Percentiles rank a stretch among this genome's conserved stretches.
Conservation (phyloP, 2,113 vertebrate species). For the Planiliza haematocheilus region DNA sequence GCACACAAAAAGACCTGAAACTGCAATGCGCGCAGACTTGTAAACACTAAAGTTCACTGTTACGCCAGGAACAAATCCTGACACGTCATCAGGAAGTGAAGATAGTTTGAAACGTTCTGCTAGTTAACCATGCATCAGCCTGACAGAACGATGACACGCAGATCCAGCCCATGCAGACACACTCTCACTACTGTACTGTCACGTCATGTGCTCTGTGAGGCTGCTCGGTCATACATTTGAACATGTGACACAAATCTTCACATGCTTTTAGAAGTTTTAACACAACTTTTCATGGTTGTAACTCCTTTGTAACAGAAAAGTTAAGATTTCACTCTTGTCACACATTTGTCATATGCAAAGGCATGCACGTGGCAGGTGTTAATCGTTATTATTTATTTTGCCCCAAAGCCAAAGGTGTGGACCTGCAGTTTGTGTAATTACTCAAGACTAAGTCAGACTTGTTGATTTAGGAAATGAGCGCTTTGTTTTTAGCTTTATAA, state of each 20-base stretch:
- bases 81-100: conserved; percentile 15
- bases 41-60: not conserved
- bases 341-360: no score
- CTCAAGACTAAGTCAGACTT: no score
- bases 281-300: no score
- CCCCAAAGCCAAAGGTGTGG: no score
- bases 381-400: no score
- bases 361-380: no score
- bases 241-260: conserved; percentile 18
- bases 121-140: conserved; percentile 1
- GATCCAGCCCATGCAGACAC: not conserved
- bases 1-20: conserved; percentile 2
- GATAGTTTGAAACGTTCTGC: not conserved
- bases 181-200: not conserved
- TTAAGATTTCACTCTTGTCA: no score
- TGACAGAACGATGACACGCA: conserved; percentile 11
- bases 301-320: no score
- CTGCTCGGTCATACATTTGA: conserved; percentile 9
- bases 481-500: not conserved
- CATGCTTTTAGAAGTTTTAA: not conserved
- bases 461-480: no score
- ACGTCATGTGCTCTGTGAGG: not conserved
- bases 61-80: conserved; percentile 1
- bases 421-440: no score
- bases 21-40: not conserved